These are phyloP conservation scores for Burhinus bistriatus DNA, from an alignment of 2,113 vertebrate genomes.

Conservation along the genomic window DNA sequence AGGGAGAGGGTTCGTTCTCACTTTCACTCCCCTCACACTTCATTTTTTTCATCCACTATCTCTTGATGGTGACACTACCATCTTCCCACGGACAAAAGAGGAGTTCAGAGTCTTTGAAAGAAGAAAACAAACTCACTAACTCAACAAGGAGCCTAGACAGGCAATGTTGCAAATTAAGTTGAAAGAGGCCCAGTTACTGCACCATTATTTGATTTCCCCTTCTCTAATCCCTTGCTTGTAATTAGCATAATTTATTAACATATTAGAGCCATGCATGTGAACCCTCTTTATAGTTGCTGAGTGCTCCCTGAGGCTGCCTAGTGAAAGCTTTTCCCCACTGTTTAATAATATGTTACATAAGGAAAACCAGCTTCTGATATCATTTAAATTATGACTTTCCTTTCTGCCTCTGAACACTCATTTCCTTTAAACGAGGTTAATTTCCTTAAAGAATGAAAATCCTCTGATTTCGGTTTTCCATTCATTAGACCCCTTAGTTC, in stretches of 20 bases:
- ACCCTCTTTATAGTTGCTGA: slow-evolving; percentile 54
- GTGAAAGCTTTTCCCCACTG: slow-evolving; percentile 21
- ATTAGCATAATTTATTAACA: slow-evolving; percentile 60
- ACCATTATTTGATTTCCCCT: slow-evolving; percentile 58
- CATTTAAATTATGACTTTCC: slow-evolving; percentile 73
- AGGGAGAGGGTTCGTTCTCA: background rate
- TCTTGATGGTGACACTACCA: background rate
- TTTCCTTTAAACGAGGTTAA: slow-evolving; percentile 61
- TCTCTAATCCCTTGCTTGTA: slow-evolving; percentile 52
- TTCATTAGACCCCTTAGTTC: slow-evolving; percentile 48
- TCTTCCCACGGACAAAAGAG: slow-evolving; percentile 14
- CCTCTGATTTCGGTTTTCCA: slow-evolving; percentile 46
- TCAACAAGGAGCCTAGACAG: slow-evolving; percentile 37
- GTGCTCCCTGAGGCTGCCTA: slow-evolving; percentile 53
- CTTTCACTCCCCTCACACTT: background rate
- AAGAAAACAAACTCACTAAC: slow-evolving; percentile 35
- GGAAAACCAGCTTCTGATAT: slow-evolving; percentile 62
- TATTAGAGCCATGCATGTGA: slow-evolving; percentile 29
- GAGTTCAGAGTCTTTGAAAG: slow-evolving; percentile 23
- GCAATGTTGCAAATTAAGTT: slow-evolving; percentile 63
- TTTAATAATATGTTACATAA: slow-evolving; percentile 60
- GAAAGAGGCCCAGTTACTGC: slow-evolving; percentile 39
- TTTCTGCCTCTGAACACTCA: slow-evolving; percentile 64
- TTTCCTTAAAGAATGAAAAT: slow-evolving; percentile 69
- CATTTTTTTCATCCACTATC: background rate